Percentiles rank a stretch among this genome's conserved stretches.
Conservation (phyloP, 2,113 vertebrate genomes). For the Pagrus major region DNA sequence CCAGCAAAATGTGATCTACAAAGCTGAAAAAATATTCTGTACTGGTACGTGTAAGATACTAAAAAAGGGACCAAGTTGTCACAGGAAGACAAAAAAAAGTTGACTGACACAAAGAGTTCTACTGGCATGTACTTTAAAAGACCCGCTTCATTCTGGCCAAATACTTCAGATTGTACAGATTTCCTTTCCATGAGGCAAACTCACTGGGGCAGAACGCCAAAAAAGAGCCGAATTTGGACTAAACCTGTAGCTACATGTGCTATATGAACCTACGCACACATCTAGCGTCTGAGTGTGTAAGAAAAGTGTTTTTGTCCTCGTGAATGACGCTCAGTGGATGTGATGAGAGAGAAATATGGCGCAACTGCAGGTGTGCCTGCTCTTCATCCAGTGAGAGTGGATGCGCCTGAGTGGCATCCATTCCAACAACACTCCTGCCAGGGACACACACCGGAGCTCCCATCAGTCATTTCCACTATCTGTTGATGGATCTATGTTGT, state of each 20-base stretch:
- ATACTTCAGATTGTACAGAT: not conserved
- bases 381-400: conserved; percentile 62
- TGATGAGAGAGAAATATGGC: conserved; percentile 77
- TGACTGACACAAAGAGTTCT: not conserved
- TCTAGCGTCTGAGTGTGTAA: conserved; percentile 28
- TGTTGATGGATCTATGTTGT: conserved; percentile 61
- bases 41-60: not conserved
- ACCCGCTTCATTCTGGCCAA: not conserved
- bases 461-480: conserved; percentile 46
- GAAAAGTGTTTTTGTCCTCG: conserved; percentile 60
- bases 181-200: not conserved
- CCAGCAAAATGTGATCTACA: not conserved
- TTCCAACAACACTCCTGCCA: conserved; percentile 54
- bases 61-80: not conserved
- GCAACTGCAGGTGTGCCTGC: conserved; percentile 75
- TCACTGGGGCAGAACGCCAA: not conserved
- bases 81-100: not conserved
- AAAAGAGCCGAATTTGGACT: conserved; percentile 3
- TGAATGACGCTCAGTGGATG: conserved; percentile 65
- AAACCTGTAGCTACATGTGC: conserved; percentile 51
- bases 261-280: not conserved
- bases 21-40: not conserved
- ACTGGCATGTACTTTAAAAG: not conserved
- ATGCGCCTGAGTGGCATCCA: conserved; percentile 62
- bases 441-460: conserved; percentile 37